Evolutionary conservation across 2,797 vertebrate genomes (phyloP).

Genomic region (Dermochelys coriacea): DNA sequence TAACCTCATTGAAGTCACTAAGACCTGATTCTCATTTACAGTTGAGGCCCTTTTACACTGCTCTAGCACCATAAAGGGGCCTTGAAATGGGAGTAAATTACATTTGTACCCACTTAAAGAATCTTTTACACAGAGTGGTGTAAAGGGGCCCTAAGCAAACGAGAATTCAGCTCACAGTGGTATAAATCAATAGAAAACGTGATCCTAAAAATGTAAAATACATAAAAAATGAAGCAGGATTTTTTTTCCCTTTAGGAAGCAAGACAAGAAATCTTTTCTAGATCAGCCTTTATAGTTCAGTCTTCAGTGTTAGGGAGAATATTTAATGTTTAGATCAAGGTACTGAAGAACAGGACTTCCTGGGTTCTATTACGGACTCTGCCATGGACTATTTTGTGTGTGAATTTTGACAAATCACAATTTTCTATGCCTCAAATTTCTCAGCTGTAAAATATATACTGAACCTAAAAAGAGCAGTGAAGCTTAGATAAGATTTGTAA

Average conservation of each 20-base stretch:
- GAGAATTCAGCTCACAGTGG: too few relatives aligned
- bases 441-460: background rate
- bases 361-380: background rate
- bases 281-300: background rate
- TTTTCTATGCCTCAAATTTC: background rate
- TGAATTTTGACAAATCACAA: background rate
- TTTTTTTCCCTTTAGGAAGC: background rate
- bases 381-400: background rate
- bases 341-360: background rate
- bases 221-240: background rate
- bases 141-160: background rate
- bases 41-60: background rate
- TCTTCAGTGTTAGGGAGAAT: background rate
- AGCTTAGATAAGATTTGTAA: background rate
- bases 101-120: background rate
- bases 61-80: background rate
- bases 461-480: background rate
- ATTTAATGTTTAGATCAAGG: background rate
- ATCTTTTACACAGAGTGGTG: background rate
- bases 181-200: background rate
- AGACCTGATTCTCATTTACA: background rate
- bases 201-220: background rate
- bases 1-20: background rate
- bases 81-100: background rate
- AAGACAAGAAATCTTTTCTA: accelerated